Conservation (phyloP, 2,113 vertebrate species). For the Antennarius striatus region DNA sequence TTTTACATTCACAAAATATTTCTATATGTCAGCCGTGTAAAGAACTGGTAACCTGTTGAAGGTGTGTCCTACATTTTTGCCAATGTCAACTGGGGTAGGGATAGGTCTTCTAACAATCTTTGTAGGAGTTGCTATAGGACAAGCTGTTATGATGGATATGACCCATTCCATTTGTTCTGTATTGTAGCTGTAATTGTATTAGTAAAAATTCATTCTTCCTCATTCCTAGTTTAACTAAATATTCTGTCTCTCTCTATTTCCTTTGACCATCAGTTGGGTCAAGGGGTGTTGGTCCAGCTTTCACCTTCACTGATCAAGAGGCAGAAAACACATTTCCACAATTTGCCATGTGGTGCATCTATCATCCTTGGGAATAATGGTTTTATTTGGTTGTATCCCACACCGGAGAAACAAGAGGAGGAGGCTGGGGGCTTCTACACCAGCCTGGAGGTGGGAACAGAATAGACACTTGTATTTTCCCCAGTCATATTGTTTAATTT, state of each 20-base stretch:
- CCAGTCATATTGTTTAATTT: neutral
- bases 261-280: conserved; percentile 83
- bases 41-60: too few relatives aligned
- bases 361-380: conserved; percentile 96
- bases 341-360: conserved; percentile 91
- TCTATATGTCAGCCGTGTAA: too few relatives aligned
- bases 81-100: too few relatives aligned
- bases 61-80: too few relatives aligned
- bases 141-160: too few relatives aligned
- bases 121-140: too few relatives aligned
- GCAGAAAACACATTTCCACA: conserved; percentile 97
- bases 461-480: too few relatives aligned
- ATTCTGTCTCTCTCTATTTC: conserved; percentile 3
- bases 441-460: conserved; percentile 84
- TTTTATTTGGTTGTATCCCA: conserved; percentile 95
- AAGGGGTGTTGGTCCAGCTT: conserved; percentile 92
- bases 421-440: conserved; percentile 89
- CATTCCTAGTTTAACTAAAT: neutral
- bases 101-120: too few relatives aligned
- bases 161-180: too few relatives aligned
- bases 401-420: conserved; percentile 85
- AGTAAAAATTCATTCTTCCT: neutral
- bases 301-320: conserved; percentile 94
- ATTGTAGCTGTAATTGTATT: neutral
- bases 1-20: too few relatives aligned